Evolutionary conservation across 2,888 invertebrate genomes (phyloP).

Genomic region (Mesorhabditis spiculigera): DNA sequence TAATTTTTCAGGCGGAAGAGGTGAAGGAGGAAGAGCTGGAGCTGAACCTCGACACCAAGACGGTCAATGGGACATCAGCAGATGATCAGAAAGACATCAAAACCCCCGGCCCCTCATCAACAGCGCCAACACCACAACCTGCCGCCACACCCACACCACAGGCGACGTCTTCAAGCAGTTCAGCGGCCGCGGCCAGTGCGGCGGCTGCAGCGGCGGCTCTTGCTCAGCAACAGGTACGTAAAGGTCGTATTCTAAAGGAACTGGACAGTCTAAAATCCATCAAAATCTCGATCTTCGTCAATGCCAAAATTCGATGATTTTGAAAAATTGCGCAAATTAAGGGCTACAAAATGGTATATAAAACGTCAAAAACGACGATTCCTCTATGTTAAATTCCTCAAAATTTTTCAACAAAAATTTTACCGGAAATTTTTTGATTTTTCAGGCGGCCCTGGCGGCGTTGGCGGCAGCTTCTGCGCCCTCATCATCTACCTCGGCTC

Average conservation of each 20-base stretch:
- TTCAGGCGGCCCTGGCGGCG: background rate
- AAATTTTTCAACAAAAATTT: too few species aligned
- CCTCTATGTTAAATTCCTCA: too few species aligned
- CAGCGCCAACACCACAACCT: background rate
- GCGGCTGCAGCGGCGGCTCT: background rate
- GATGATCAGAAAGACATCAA: too few species aligned
- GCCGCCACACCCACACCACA: background rate
- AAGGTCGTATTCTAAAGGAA: background rate
- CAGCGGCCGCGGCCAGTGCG: background rate
- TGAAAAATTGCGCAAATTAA: too few species aligned
- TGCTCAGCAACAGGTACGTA: background rate
- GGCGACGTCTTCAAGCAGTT: background rate
- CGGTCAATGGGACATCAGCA: background rate
- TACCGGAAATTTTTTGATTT: background rate
- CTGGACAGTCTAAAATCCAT: too few species aligned
- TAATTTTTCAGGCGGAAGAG: background rate
- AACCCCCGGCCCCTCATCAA: background rate
- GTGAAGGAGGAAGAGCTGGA: background rate
- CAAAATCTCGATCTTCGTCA: too few species aligned
- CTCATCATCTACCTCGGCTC: background rate
- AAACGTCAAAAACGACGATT: too few species aligned
- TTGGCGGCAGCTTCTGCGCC: background rate
- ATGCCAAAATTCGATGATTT: too few species aligned
- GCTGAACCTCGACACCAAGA: background rate
- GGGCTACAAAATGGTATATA: too few species aligned